A percentile compares a stretch with the other conserved stretches of the same genome.
Evolutionary conservation across 2,113 vertebrate species (phyloP).

Genomic region (Leptodactylus fuscus): DNA sequence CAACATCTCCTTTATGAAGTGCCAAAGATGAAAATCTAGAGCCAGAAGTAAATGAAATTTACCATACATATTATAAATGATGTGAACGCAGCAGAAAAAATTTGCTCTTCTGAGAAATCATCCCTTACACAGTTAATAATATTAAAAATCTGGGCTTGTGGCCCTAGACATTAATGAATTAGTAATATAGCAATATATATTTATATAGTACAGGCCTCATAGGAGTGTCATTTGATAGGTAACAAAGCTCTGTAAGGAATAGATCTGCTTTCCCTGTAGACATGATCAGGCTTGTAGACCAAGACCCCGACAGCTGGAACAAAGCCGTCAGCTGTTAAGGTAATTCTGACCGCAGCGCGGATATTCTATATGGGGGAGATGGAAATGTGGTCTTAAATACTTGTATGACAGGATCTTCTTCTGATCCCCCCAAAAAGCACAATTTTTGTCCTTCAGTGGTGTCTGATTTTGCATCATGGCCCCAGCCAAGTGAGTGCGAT

Average conservation of each 20-base stretch:
- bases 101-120: background rate
- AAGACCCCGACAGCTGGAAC: background rate
- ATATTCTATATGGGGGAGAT: background rate
- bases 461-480: background rate
- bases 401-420: background rate
- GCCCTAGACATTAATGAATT: background rate
- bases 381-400: background rate
- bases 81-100: too few relatives aligned
- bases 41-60: background rate
- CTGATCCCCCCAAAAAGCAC: background rate
- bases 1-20: background rate
- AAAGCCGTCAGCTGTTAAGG: background rate
- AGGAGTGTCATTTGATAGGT: background rate
- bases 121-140: background rate
- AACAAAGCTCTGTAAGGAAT: background rate
- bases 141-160: background rate
- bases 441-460: background rate
- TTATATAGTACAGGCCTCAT: background rate
- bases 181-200: too few relatives aligned
- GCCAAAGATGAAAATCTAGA: background rate
- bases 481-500: background rate
- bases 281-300: background rate
- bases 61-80: background rate
- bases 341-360: background rate
- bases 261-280: background rate